Conservation (phyloP, 2,797 vertebrate genomes). For the Syngnathus acus region DNA sequence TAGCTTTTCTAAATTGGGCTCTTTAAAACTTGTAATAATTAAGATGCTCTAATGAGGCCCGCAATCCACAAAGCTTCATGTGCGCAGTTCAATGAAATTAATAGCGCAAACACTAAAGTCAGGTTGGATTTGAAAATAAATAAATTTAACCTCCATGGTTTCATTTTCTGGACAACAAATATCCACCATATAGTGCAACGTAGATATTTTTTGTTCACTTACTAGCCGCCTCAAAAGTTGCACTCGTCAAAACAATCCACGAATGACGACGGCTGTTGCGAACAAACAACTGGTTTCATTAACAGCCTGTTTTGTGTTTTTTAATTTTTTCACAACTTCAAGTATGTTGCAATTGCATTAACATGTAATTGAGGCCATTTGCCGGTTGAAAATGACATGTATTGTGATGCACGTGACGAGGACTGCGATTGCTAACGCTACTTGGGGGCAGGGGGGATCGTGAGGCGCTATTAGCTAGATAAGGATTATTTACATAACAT, state of each 20-base stretch:
- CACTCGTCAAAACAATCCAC: slow-evolving; percentile 15
- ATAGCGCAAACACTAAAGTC: slow-evolving; percentile 25
- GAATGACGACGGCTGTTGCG: slow-evolving; percentile 1
- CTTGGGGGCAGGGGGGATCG: not conserved
- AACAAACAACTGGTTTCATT: slow-evolving; percentile 29
- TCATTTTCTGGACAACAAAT: not conserved
- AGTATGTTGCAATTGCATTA: slow-evolving; percentile 35
- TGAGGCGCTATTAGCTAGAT: not conserved
- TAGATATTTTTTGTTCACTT: not conserved
- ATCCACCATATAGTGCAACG: not conserved
- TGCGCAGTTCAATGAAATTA: slow-evolving; percentile 30
- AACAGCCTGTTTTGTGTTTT: slow-evolving; percentile 22
- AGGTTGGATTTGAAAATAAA: slow-evolving; percentile 6
- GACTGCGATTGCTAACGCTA: slow-evolving; percentile 7
- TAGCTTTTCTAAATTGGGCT: slow-evolving; percentile 57
- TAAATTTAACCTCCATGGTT: not conserved
- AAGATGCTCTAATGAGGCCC: slow-evolving; percentile 65
- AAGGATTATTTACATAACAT: not conserved
- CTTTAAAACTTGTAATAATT: slow-evolving; percentile 66
- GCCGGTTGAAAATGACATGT: slow-evolving; percentile 19
- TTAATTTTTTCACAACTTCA: slow-evolving; percentile 10
- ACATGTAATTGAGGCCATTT: slow-evolving; percentile 29
- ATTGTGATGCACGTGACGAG: slow-evolving; percentile 12
- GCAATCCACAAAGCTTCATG: slow-evolving; percentile 46
- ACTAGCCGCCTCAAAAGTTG: not conserved